Conservation (phyloP, 2,888 invertebrate genomes). For the Eristalis intricaria region DNA sequence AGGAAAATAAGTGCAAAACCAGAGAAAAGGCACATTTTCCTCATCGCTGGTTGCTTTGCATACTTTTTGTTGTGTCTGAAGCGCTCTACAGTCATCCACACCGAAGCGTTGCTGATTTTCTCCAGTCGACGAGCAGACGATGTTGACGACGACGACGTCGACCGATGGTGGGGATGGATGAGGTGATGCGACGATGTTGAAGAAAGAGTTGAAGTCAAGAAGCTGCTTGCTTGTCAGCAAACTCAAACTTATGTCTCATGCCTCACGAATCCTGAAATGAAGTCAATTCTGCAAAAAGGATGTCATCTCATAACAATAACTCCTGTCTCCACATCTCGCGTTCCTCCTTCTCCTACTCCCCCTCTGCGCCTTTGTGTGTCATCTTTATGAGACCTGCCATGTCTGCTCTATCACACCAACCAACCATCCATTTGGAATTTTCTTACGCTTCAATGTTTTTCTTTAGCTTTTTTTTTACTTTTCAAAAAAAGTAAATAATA, state of each 20-base stretch:
- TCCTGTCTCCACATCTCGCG: not conserved
- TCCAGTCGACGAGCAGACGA: not conserved
- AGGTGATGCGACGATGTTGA: not conserved
- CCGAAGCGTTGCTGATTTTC: not conserved
- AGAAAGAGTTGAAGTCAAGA: constrained; percentile 38
- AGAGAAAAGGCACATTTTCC: constrained; percentile 23
- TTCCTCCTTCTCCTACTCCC: too few species aligned
- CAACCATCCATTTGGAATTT: not conserved
- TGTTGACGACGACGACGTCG: too few species aligned
- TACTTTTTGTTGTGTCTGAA: not conserved
- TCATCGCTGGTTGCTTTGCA: not conserved
- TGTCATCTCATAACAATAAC: constrained; percentile 59
- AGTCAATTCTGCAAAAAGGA: constrained; percentile 60
- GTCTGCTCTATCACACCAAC: not conserved
- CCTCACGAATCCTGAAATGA: constrained; percentile 55
- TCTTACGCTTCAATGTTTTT: not conserved
- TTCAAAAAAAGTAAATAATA: not conserved
- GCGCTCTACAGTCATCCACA: not conserved
- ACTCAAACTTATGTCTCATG: constrained; percentile 59
- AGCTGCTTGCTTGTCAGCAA: constrained; percentile 33
- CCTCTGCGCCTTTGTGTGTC: not conserved
- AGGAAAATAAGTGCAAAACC: too few species aligned
- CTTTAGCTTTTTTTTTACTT: not conserved
- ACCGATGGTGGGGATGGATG: not conserved
- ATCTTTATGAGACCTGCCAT: not conserved